Conservation (phyloP, 2,113 vertebrate species). For the Promerops cafer region DNA sequence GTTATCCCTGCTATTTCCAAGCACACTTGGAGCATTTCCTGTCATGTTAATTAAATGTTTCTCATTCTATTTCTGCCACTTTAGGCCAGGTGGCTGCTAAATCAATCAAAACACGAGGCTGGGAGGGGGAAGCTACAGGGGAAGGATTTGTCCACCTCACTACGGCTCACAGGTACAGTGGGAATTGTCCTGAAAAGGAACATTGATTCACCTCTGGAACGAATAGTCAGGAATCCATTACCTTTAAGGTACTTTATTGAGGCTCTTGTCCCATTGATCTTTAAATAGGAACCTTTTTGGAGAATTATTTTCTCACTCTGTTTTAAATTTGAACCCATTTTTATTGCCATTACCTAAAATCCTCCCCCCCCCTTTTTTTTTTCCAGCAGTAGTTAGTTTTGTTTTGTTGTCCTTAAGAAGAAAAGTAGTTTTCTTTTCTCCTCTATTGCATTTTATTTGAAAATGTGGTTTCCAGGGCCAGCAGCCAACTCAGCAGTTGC, state of each 20-base stretch:
- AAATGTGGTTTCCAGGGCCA: constrained; percentile 43
- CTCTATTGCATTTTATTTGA: constrained; percentile 40
- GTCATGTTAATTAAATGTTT: neutral
- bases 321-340: neutral
- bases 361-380: neutral
- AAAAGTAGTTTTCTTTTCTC: constrained; percentile 12
- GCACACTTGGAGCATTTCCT: constrained; percentile 18
- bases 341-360: neutral
- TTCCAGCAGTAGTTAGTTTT: neutral
- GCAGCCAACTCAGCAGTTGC: constrained; percentile 20
- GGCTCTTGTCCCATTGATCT: neutral
- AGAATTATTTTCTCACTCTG: neutral
- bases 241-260: neutral
- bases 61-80: neutral
- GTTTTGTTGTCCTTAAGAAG: constrained; percentile 21
- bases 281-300: neutral
- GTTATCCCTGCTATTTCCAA: neutral
- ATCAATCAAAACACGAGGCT: neutral
- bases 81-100: neutral
- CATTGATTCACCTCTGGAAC: neutral
- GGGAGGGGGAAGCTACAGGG: neutral
- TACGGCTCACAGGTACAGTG: neutral
- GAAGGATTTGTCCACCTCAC: neutral
- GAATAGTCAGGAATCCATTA: neutral
- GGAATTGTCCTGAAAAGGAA: neutral